These are phyloP conservation scores for Picathartes gymnocephalus DNA, from an alignment of 2,113 vertebrate species.

Conservation along the genomic window DNA sequence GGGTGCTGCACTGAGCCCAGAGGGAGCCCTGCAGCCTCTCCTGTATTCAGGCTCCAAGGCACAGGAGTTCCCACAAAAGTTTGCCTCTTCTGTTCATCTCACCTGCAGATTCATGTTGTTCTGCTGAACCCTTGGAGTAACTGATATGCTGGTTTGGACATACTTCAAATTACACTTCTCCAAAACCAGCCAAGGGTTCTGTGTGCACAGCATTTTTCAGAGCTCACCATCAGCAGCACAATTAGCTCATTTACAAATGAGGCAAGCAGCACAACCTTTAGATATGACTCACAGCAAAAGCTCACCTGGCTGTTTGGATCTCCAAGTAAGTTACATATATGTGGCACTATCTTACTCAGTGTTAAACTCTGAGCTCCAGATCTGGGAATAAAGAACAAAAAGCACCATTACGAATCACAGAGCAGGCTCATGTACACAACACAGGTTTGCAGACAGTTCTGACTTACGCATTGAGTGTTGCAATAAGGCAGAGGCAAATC, in stretches of 20 bases:
- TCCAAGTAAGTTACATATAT: slow-evolving; percentile 97
- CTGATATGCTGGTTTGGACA: background rate
- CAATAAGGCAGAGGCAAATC: slow-evolving; percentile 95
- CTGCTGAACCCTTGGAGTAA: background rate
- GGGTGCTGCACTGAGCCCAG: background rate
- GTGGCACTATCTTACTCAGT: slow-evolving; percentile 97
- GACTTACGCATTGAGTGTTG: slow-evolving; percentile 91
- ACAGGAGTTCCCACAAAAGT: background rate
- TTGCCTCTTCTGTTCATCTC: background rate
- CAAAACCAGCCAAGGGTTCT: background rate
- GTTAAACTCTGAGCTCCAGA: slow-evolving; percentile 96
- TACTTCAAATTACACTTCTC: background rate
- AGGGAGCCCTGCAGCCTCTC: background rate
- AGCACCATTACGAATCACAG: background rate
- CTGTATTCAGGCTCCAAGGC: background rate
- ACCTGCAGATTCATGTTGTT: background rate
- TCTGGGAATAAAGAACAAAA: slow-evolving; percentile 72
- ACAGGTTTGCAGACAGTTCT: background rate
- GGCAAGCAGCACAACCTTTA: background rate
- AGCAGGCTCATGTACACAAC: background rate
- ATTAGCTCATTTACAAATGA: background rate
- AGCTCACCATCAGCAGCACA: background rate
- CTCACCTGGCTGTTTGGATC: slow-evolving; percentile 97
- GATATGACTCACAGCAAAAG: background rate
- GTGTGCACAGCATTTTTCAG: background rate